Conservation (phyloP, 2,113 vertebrate genomes). For the Lepus europaeus region DNA sequence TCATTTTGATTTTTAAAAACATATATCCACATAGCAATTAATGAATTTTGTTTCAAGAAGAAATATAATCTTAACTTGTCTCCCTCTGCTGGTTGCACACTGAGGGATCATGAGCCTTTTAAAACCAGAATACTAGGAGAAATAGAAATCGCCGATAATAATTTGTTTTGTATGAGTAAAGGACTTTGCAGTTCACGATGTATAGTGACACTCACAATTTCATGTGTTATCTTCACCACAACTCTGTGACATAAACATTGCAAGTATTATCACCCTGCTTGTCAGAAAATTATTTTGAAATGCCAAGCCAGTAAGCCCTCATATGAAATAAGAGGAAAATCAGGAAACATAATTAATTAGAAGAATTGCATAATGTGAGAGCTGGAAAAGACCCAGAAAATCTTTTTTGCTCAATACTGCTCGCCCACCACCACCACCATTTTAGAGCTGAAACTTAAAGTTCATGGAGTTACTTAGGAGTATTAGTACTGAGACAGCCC, state of each 20-base stretch:
- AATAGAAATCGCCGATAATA: slow-evolving; percentile 42
- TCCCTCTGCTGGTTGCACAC: slow-evolving; percentile 88
- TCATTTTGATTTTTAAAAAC: slow-evolving; percentile 57
- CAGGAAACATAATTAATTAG: slow-evolving; percentile 36
- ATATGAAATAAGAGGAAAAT: slow-evolving; percentile 59
- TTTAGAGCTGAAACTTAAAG: slow-evolving; percentile 14
- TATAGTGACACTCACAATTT: slow-evolving; percentile 25
- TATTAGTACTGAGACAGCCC: not conserved
- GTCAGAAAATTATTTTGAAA: slow-evolving; percentile 50
- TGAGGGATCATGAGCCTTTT: slow-evolving; percentile 70
- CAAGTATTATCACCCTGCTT: not conserved
- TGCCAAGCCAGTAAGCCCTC: slow-evolving; percentile 13
- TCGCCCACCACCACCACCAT: too few relatives aligned
- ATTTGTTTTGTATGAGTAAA: not conserved
- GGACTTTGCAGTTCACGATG: slow-evolving; percentile 15
- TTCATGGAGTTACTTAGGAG: not conserved
- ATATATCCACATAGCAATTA: slow-evolving; percentile 70
- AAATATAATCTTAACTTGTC: slow-evolving; percentile 83
- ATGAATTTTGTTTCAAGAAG: slow-evolving; percentile 78
- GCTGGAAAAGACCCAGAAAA: not conserved
- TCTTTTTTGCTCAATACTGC: not conserved
- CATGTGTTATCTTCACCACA: not conserved
- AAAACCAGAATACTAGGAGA: slow-evolving; percentile 30
- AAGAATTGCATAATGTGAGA: slow-evolving; percentile 22
- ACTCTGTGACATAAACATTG: slow-evolving; percentile 39